phyloP scores from a whole-genome alignment of 2,113 vertebrate species.

The Larimichthys crocea region DNA sequence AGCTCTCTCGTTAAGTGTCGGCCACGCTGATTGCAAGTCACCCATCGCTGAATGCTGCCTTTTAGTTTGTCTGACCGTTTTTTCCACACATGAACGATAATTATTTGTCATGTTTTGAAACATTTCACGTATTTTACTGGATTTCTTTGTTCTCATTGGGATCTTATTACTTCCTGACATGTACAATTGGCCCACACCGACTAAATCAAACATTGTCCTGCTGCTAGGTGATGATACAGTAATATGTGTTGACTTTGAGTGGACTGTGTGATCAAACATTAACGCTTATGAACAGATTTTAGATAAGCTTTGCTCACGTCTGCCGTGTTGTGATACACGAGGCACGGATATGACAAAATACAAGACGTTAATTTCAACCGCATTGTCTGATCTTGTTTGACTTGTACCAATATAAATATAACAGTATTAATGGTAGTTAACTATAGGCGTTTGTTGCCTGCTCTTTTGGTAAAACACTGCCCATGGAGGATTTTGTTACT shows the following conservation, averaged over 20 bases:
- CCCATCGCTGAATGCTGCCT: not conserved
- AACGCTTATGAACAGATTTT: not conserved
- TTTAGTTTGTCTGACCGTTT: not conserved
- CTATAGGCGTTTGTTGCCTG: not conserved
- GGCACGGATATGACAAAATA: not conserved
- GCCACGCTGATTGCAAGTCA: slow-evolving; percentile 24
- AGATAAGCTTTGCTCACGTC: not conserved
- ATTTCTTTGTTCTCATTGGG: not conserved
- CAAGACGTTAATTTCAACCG: not conserved
- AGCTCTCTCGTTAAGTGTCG: slow-evolving; percentile 34
- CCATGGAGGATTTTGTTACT: not conserved
- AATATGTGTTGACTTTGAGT: not conserved
- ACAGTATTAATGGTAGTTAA: not conserved
- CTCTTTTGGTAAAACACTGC: not conserved
- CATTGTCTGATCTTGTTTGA: not conserved
- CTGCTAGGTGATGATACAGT: not conserved
- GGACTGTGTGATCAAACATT: not conserved
- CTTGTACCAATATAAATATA: not conserved
- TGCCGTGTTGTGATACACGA: not conserved
- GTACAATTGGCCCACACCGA: not conserved
- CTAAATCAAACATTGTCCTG: not conserved
- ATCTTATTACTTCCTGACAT: not conserved
- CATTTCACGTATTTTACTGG: not conserved
- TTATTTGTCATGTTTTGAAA: not conserved
- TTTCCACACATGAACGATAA: not conserved